phyloP scores from a whole-genome alignment of 2,888 invertebrate species.

The Trimorus sp. region DNA sequence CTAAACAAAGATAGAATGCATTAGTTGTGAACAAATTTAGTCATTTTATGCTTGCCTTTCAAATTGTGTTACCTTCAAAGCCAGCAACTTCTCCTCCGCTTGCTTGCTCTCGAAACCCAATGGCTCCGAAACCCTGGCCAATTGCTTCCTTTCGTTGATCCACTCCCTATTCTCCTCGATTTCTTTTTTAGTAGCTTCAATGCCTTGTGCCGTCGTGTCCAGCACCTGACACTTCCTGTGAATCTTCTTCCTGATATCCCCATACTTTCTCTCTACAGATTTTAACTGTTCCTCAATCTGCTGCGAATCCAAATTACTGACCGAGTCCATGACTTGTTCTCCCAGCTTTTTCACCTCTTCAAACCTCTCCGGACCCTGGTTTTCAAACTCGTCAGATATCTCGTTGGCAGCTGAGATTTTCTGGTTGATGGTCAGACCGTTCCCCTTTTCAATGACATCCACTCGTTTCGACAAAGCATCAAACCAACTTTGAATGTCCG shows the following conservation, averaged over 20 bases:
- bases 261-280: constrained; percentile 91
- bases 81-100: constrained; percentile 88
- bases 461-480: constrained; percentile 90
- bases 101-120: constrained; percentile 90
- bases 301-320: constrained; percentile 93
- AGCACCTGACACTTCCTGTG: constrained; percentile 92
- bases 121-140: constrained; percentile 86
- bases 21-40: background rate
- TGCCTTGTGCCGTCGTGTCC: constrained; percentile 91
- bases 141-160: constrained; percentile 88
- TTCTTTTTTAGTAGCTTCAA: constrained; percentile 90
- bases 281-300: constrained; percentile 95
- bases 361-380: constrained; percentile 86
- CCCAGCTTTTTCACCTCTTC: constrained; percentile 88
- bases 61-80: constrained; percentile 83
- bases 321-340: constrained; percentile 88
- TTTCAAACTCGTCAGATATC: constrained; percentile 88
- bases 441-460: constrained; percentile 92
- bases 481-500: constrained; percentile 91
- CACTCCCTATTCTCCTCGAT: constrained; percentile 90
- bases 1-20: constrained; percentile 69
- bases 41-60: too few relatives aligned
- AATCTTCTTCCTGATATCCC: constrained; percentile 91
- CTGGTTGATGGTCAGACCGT: constrained; percentile 90
- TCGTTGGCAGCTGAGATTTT: constrained; percentile 89